A percentile compares a stretch with the other conserved stretches of the same genome.
Evolutionary conservation across 2,888 invertebrate genomes (phyloP).

Genomic region (Busseola fusca): DNA sequence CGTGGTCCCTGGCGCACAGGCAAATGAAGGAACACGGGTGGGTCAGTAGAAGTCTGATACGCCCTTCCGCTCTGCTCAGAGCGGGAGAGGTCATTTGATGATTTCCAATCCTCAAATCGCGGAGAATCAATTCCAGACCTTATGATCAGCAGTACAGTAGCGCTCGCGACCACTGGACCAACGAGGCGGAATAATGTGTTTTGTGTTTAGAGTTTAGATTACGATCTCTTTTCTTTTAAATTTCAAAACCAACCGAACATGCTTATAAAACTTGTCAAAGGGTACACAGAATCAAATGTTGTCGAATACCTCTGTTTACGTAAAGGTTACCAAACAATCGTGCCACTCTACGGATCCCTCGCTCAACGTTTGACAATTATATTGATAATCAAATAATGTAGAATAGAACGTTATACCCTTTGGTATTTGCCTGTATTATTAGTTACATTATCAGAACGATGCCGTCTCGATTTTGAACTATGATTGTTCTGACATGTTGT

Average conservation of each 20-base stretch:
- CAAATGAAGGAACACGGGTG: too few species aligned
- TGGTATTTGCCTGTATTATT: constrained; percentile 25
- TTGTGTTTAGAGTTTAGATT: too few species aligned
- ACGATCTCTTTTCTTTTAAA: too few species aligned
- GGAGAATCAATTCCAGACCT: neutral
- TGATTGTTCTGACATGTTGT: neutral
- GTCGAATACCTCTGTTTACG: constrained; percentile 44
- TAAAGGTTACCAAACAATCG: constrained; percentile 53
- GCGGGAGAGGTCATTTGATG: too few species aligned
- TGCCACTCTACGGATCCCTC: constrained; percentile 5
- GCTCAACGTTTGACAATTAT: constrained; percentile 31
- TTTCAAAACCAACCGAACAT: neutral
- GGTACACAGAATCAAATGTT: constrained; percentile 11
- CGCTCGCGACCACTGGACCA: neutral
- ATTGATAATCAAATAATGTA: constrained; percentile 40
- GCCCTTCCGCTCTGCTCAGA: too few species aligned
- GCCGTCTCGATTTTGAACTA: neutral
- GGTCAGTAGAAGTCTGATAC: too few species aligned
- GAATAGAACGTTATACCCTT: constrained; percentile 2
- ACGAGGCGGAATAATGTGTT: neutral
- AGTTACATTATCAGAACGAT: constrained; percentile 1
- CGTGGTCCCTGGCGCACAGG: too few species aligned
- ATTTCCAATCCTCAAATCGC: too few species aligned
- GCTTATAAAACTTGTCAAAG: neutral
- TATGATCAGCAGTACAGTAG: neutral